phyloP scores from a whole-genome alignment of 2,888 invertebrate species.

The Eupithecia centaureata region DNA sequence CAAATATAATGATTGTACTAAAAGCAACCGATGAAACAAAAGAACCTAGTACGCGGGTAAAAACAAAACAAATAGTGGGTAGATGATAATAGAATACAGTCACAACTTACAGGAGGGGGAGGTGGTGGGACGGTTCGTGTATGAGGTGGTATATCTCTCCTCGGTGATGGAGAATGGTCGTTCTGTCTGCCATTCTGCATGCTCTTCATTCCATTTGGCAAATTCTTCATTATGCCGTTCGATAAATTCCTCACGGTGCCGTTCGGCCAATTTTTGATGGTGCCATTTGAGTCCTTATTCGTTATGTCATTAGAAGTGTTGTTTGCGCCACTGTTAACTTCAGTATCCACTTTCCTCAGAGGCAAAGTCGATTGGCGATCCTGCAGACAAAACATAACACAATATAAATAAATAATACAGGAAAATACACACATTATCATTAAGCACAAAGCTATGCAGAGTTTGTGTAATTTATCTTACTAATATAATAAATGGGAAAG shows the following conservation, averaged over 20 bases:
- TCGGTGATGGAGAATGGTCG: conserved; percentile 47
- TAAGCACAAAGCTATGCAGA: no score
- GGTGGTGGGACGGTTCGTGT: conserved; percentile 74
- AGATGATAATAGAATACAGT: neutral
- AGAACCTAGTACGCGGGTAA: no score
- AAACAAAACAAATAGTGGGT: neutral
- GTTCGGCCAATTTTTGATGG: conserved; percentile 8
- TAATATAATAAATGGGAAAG: no score
- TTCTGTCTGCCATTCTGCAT: conserved; percentile 36
- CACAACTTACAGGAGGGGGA: conserved; percentile 84
- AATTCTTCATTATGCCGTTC: conserved; percentile 25
- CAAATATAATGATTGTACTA: neutral
- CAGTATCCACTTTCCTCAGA: conserved; percentile 52
- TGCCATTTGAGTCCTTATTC: conserved; percentile 35
- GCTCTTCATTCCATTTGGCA: conserved; percentile 22
- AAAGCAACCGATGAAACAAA: no score
- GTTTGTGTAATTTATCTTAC: no score
- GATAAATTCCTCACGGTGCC: conserved; percentile 28
- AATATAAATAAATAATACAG: no score
- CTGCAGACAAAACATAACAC: conserved; percentile 50
- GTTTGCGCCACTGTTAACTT: conserved; percentile 23
- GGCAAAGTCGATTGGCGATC: conserved; percentile 73
- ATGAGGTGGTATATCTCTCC: conserved; percentile 51
- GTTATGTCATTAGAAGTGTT: conserved; percentile 37
- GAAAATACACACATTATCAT: no score